phyloP scores from a whole-genome alignment of 2,888 invertebrate species.

The Tetheella fluctuosa region DNA sequence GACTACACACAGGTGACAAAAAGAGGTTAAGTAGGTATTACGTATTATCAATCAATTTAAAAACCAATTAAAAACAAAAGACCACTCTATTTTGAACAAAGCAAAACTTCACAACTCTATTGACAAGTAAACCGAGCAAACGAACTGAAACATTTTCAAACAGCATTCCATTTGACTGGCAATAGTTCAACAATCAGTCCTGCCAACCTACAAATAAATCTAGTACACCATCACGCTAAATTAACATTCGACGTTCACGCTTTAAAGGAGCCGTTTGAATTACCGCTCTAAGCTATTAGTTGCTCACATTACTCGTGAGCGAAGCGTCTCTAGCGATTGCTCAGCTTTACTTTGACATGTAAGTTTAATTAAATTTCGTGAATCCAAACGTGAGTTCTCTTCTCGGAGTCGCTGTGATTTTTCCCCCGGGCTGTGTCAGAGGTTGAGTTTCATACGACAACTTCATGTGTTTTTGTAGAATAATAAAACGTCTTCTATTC shows the following conservation, averaged over 20 bases:
- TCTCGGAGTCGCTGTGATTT: neutral
- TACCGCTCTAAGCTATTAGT: neutral
- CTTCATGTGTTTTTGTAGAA: neutral
- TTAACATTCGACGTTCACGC: conserved; percentile 4
- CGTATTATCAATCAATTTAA: neutral
- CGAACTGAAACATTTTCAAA: conserved; percentile 7
- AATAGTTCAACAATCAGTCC: conserved; percentile 6
- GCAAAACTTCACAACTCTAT: neutral
- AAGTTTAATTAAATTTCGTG: conserved; percentile 6
- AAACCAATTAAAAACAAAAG: neutral
- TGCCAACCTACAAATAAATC: conserved; percentile 5
- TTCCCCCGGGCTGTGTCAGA: neutral
- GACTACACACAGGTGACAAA: too few relatives aligned
- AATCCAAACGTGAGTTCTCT: neutral
- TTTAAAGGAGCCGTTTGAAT: neutral
- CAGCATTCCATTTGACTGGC: conserved; percentile 5
- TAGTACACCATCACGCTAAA: conserved; percentile 1
- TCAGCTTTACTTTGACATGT: conserved; percentile 3
- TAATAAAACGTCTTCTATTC: neutral
- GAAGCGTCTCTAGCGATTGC: conserved; percentile 1
- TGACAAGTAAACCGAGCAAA: neutral
- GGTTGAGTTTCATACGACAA: neutral
- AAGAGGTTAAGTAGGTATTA: too few relatives aligned
- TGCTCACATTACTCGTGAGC: neutral
- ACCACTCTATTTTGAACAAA: neutral